These are phyloP conservation scores for Apamea anceps DNA, from an alignment of 2,888 invertebrate species.

Conservation along the genomic window DNA sequence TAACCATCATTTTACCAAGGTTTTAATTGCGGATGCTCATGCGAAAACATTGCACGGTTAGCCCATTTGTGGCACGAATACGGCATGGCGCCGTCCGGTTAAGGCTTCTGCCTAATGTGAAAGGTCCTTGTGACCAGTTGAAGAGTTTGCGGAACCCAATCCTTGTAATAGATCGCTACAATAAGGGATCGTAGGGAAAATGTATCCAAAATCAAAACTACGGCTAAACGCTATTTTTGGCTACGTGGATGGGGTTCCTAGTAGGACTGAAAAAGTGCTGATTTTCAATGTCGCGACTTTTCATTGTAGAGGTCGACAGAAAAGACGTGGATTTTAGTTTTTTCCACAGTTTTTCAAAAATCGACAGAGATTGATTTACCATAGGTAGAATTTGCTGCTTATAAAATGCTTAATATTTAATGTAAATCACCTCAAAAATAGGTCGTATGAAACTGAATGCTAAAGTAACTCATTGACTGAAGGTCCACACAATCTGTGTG, in stretches of 20 bases:
- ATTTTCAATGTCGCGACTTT: neutral
- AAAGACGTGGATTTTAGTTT: neutral
- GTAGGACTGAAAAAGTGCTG: neutral
- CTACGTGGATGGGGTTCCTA: neutral
- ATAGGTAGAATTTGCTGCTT: neutral
- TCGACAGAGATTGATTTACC: neutral
- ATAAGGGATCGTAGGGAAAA: conserved; percentile 14
- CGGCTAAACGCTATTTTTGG: neutral
- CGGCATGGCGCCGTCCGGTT: too few relatives aligned
- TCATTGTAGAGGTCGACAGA: neutral
- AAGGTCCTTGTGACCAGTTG: too few relatives aligned
- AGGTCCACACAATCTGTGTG: too few relatives aligned
- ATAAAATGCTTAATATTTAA: too few relatives aligned
- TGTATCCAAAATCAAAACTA: conserved; percentile 7
- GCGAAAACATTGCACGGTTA: too few relatives aligned
- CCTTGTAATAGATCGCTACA: conserved; percentile 29
- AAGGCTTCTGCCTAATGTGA: too few relatives aligned
- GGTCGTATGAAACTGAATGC: too few relatives aligned
- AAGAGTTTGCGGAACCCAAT: conserved; percentile 23
- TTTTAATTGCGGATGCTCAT: too few relatives aligned
- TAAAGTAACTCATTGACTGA: too few relatives aligned
- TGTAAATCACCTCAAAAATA: too few relatives aligned
- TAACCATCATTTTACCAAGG: too few relatives aligned
- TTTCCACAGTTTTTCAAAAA: neutral
- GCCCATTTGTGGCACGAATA: too few relatives aligned